Evolutionary conservation across 2,113 vertebrate genomes (phyloP), one percentile per base, ranked within the genome.

Genomic region (Corvus hawaiiensis): DNA sequence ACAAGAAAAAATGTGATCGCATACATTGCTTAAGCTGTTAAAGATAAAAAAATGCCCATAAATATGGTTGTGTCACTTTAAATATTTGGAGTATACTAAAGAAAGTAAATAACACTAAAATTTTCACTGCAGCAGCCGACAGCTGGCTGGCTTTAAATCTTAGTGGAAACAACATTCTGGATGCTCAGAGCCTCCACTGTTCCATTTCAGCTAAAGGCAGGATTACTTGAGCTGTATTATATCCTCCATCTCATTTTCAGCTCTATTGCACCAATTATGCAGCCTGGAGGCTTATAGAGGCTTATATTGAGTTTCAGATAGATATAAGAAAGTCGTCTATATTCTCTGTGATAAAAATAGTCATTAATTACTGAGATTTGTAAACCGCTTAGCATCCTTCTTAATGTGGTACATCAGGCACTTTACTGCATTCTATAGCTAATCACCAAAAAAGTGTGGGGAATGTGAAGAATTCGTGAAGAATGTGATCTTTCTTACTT

Each of bases 231-330:
- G 93, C 95, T 95, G 77, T 93, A 95, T 97, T 97, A 95, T 97
- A 96, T 95, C 96, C 97, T 94, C 97, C 97, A 94, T 98, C 97
- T 98, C 96, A 97, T 98, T 98, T 98, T 98, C 97, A 97, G 97
- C 96, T 98, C 98, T 97, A 95, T 96, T 97, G 98, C 97, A 96
- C 97, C 98, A 98, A 97, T 98, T 98, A 98, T 98, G 93, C 96
- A 94, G 96, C 92, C 94, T 95, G 89, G 95, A 97, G 93, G 97
- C 97, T 98, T 98, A 98, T 95, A 94, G 94, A 96, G 76, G 94
- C 97, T 98, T 98, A 98, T 97, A 96, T 51, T 97, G 96, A 97
- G 97, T 96, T 98, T 93, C 92, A 87, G 97, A 96, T 91, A 97
- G 94, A 95, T 97, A 93, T 95, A 97, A 97, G 94, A 93, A 97